Base-by-base conservation (phyloP, 2,113 vertebrate genomes). In the Tympanuchus pallidicinctus region DNA sequence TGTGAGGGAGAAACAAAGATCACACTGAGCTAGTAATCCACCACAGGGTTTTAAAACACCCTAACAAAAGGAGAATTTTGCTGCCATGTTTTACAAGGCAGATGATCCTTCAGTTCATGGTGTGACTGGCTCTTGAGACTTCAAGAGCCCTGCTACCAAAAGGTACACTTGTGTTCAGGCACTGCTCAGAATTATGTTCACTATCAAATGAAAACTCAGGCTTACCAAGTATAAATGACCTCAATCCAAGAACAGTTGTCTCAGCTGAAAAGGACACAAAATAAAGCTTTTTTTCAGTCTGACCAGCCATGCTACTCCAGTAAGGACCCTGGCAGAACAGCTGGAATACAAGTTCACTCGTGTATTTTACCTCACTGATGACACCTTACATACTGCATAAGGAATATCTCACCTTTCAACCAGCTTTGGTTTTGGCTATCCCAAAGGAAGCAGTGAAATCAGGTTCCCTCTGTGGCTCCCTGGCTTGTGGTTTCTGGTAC, bases 1-100 rank as follows among this genome's bases (percentile, higher is more conserved):
- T 99, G 96, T 5, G 81, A 50, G 80, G 72, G 50, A 91, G n/a
- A 56, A 70, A 76, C 27, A 72, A 88, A 91, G 24, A 0, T 28
- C 57, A 15, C 2, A 32, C 18, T 81, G 76, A 91, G 25, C 48
- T n/a, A 17, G 32, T 25, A 24, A 52, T 30, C 32, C 65, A 76
- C 19, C 2, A 0, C 8, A 4, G 16, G 57, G 48, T 22, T 47
- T 60, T 32, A 34, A 69, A 30, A 88, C 1, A 3, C 14, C 63
- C 77, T n/a, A 43, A 19, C 2, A 86, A 70, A 86, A 71, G 4
- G 14, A 45, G 2, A 24, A 16, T 30, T 40, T 73, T 85, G 54
- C 38, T 92, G 74, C 50, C 1, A 9, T 4, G 8, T 50, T 74
- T 59, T 59, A 88, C 2, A 40, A 56, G 66, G 42, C 61, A 72